These are phyloP conservation scores for Drosophila macrospina DNA, from an alignment of 2,888 invertebrate species.

Conservation along the genomic window DNA sequence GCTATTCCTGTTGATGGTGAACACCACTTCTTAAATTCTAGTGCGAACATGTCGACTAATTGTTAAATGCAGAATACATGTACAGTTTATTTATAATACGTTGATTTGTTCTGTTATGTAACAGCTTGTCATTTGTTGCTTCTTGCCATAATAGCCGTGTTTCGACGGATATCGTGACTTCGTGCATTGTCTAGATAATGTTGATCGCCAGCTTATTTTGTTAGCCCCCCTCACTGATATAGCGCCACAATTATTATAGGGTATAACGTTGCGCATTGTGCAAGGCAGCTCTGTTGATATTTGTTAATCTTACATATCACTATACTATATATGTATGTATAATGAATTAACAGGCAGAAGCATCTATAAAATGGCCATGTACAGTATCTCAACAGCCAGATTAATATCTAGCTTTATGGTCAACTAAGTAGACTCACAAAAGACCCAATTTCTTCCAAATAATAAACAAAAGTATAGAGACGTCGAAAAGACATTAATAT, in stretches of 20 bases:
- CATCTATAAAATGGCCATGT: too few species aligned
- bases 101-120: constrained; percentile 56
- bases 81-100: constrained; percentile 64
- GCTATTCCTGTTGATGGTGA: not conserved
- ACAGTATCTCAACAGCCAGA: too few species aligned
- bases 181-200: constrained; percentile 13
- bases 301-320: not conserved
- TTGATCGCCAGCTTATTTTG: not conserved
- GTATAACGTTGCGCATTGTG: not conserved
- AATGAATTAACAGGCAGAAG: too few species aligned
- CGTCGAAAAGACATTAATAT: too few species aligned
- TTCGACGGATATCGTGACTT: constrained; percentile 25
- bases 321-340: too few species aligned
- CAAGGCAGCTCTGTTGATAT: not conserved
- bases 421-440: too few species aligned
- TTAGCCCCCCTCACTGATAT: not conserved
- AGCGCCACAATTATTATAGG: not conserved
- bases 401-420: too few species aligned
- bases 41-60: constrained; percentile 53
- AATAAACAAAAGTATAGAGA: too few species aligned
- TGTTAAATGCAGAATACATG: constrained; percentile 70
- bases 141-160: constrained; percentile 1
- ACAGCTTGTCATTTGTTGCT: constrained; percentile 14
- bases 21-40: constrained; percentile 47
- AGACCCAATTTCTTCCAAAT: too few species aligned